phyloP scores from a whole-genome alignment of 2,888 invertebrate genomes.

The Heliothis peltigera region DNA sequence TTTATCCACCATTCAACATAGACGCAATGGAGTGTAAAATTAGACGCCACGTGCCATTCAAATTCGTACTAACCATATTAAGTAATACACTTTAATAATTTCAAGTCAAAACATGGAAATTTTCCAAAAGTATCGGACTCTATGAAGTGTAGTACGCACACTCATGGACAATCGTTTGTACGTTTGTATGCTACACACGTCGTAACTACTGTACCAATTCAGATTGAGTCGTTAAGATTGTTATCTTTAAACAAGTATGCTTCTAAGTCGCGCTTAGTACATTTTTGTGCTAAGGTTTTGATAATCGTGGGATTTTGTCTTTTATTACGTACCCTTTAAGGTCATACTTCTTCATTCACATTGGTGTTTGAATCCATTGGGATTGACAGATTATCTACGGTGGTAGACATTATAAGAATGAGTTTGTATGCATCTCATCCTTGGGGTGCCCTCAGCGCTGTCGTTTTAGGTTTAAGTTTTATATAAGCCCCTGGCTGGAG shows the following conservation, averaged over 20 bases:
- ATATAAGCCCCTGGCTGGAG: no score
- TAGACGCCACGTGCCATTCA: neutral
- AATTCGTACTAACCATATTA: neutral
- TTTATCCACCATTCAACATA: neutral
- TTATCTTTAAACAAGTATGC: conserved; percentile 23
- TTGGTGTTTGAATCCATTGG: no score
- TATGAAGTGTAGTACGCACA: conserved; percentile 1
- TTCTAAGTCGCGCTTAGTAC: conserved; percentile 14
- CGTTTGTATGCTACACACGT: conserved; percentile 40
- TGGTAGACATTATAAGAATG: no score
- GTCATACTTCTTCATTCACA: no score
- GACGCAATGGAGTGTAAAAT: neutral
- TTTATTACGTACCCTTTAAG: no score
- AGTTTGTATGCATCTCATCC: no score
- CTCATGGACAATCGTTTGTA: conserved; percentile 24
- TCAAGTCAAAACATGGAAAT: conserved; percentile 20
- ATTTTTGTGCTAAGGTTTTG: conserved; percentile 3
- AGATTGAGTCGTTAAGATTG: conserved; percentile 37
- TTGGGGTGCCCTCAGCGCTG: no score
- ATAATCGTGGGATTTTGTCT: neutral
- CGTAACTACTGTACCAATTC: conserved; percentile 37
- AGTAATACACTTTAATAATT: neutral
- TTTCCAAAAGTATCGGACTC: conserved; percentile 16
- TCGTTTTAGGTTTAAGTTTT: no score
- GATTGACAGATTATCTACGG: no score